Evolutionary conservation across 2,888 invertebrate species (phyloP).

Genomic region (Aricia artaxerxes): DNA sequence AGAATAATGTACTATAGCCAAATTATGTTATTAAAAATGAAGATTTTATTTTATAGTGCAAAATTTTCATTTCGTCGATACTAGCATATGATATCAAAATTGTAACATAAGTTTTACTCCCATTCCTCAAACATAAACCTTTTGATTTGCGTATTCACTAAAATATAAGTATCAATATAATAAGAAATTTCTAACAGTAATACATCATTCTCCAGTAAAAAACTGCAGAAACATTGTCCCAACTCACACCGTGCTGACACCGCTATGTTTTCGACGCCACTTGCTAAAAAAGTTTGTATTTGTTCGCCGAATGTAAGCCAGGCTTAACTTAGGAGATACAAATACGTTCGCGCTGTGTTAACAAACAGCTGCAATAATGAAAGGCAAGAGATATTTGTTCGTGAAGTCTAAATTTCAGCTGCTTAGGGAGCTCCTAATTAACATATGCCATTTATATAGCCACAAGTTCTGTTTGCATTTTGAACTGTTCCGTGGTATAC

Average conservation of each 20-base stretch:
- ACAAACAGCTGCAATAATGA: conserved; percentile 35
- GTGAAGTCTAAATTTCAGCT: conserved; percentile 34
- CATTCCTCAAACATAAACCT: too few relatives aligned
- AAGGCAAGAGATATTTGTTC: conserved; percentile 35
- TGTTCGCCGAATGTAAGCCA: neutral
- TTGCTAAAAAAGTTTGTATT: neutral
- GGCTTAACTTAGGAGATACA: conserved; percentile 28
- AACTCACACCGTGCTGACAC: neutral
- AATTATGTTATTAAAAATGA: too few relatives aligned
- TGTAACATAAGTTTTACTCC: too few relatives aligned
- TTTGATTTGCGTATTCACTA: too few relatives aligned
- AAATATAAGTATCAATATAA: too few relatives aligned
- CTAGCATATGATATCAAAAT: too few relatives aligned
- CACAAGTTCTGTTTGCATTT: conserved; percentile 27
- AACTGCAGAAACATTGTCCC: neutral
- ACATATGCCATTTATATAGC: conserved; percentile 37
- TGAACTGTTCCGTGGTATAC: conserved; percentile 17
- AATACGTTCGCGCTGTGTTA: conserved; percentile 22
- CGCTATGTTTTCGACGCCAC: neutral
- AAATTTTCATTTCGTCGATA: too few relatives aligned
- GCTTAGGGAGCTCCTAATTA: conserved; percentile 37
- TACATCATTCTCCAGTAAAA: neutral
- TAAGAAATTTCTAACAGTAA: too few relatives aligned
- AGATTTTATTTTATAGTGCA: too few relatives aligned
- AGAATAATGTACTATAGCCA: too few relatives aligned